Conservation (phyloP, 1,140 invertebrate genomes). For the Pantala flavescens region DNA sequence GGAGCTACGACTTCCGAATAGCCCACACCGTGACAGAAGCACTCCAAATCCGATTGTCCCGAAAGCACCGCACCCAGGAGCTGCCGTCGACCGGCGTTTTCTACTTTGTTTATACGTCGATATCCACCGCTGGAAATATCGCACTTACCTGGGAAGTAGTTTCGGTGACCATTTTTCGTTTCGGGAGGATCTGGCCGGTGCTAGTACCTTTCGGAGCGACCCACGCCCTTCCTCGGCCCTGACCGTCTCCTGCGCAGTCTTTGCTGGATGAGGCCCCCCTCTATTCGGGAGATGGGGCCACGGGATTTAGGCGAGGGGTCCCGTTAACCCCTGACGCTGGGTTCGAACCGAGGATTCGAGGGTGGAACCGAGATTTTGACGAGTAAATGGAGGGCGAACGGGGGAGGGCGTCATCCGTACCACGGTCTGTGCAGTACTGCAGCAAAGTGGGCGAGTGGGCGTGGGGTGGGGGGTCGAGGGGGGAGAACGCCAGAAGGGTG, state of each 20-base stretch:
- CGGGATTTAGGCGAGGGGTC: not conserved
- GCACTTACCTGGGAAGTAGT: constrained; percentile 22
- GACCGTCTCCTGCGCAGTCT: too few species aligned
- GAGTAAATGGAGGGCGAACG: not conserved
- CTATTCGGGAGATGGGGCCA: not conserved
- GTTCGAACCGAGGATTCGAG: not conserved
- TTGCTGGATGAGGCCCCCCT: too few species aligned
- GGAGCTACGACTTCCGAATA: too few species aligned
- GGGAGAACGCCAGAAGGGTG: not conserved
- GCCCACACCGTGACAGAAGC: too few species aligned
- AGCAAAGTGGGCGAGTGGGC: not conserved
- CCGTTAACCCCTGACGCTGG: too few species aligned
- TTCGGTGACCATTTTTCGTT: constrained; percentile 22
- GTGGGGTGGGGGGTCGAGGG: not conserved
- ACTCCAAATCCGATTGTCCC: too few species aligned
- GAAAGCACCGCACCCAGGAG: too few species aligned
- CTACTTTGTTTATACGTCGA: too few species aligned
- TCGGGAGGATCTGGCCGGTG: not conserved
- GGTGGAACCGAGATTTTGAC: not conserved
- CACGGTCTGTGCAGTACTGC: not conserved
- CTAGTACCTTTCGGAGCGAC: constrained; percentile 9
- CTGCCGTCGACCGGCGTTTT: too few species aligned
- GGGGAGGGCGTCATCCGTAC: not conserved
- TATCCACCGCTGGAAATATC: constrained; percentile 1
- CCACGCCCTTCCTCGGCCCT: not conserved